Base-by-base conservation (phyloP, 2,797 vertebrate genomes). In the Erpetoichthys calabaricus region DNA sequence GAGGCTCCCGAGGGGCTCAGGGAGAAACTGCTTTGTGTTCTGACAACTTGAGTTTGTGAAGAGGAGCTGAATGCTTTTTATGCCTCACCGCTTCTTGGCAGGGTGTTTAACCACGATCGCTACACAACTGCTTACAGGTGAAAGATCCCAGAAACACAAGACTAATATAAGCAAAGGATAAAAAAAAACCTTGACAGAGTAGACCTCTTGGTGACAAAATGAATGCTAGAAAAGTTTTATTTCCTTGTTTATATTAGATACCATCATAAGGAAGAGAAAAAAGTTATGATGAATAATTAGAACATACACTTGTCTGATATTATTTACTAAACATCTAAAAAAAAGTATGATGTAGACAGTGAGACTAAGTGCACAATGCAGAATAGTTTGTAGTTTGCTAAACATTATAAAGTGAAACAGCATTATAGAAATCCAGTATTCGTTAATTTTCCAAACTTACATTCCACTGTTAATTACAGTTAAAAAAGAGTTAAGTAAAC, bases 1-100 rank as follows among this genome's bases (percentile, higher is more conserved):
- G 68, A 70, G 78, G 80, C 75, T 83, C 80, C 75, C 74, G 56
- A 78, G 79, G 75, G 80, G 70, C 75, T 63, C 60, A 62, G 67
- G 81, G 77, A 78, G 75, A 82, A 65, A 75, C 55, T 61, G 77
- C 74, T 80, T 81, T 80, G 77, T 85, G 78, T 80, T 75, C 79
- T 76, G 75, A 79, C 77, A 81, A 77, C 70, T 69, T 60, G 6
- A 65, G 55, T 53, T 71, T 77, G 75, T 70, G 70, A 73, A 70
- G 70, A 73, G 63, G 63, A 58, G 55, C 53, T 56, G 62, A 53
- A 50, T 73, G 61, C 55, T 25, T 68, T 80, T 74, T 81, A 75
- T 68, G 74, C 76, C 79, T 68, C 66, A 70, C 56, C 68, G 72
- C 65, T 0, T 73, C 67, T 69, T 67, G 73, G 74, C 78, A 73